Conservation (phyloP, 2,113 vertebrate species). For the Vulpes ferrilata region DNA sequence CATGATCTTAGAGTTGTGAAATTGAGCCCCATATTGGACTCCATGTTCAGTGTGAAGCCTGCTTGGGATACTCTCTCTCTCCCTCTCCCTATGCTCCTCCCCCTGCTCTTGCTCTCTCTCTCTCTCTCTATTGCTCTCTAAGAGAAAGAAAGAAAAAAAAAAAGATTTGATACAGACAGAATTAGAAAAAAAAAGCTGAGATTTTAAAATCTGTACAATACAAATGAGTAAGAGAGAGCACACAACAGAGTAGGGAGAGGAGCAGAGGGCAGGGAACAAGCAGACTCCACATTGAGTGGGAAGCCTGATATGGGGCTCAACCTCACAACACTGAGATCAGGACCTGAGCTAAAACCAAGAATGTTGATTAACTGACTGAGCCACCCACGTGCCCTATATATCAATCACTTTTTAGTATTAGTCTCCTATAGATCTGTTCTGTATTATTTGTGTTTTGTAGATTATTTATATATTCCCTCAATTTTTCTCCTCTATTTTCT, state of each 20-base stretch:
- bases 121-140: not conserved
- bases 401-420: not conserved
- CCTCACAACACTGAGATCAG: not conserved
- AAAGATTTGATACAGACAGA: not conserved
- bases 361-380: not conserved
- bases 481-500: not conserved
- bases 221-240: not conserved
- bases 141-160: not conserved
- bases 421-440: not conserved
- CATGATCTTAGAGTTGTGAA: not conserved
- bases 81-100: not conserved
- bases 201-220: not conserved
- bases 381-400: not conserved
- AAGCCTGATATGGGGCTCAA: not conserved
- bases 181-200: not conserved
- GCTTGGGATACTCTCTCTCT: not conserved
- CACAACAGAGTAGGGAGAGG: not conserved
- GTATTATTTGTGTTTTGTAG: not conserved
- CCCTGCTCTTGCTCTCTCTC: not conserved
- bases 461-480: not conserved
- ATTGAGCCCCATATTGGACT: not conserved
- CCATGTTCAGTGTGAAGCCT: not conserved
- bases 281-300: not conserved
- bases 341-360: not conserved
- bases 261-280: not conserved